Percentiles rank a stretch among this genome's conserved stretches.
Conservation (phyloP, 2,888 invertebrate genomes). For the Drosophila cognata region DNA sequence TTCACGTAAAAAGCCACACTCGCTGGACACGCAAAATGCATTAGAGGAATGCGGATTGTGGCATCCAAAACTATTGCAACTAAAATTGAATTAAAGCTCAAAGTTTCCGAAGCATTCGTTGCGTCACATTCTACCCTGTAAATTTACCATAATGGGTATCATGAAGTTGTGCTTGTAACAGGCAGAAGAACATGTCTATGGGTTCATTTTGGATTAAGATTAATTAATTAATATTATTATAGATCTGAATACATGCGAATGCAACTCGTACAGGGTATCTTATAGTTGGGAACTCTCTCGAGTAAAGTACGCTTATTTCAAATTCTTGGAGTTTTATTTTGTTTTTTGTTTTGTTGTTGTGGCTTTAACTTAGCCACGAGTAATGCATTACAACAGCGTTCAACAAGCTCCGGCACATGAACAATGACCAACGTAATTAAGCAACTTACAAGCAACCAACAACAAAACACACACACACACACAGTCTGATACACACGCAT, state of each 20-base stretch:
- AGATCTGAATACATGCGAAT: not conserved
- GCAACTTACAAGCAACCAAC: constrained; percentile 72
- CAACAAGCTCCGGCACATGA: constrained; percentile 50
- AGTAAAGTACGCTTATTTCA: not conserved
- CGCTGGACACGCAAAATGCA: constrained; percentile 68
- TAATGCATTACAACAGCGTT: constrained; percentile 72
- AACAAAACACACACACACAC: constrained; percentile 28
- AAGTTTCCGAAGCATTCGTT: constrained; percentile 54
- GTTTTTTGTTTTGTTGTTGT: constrained; percentile 20
- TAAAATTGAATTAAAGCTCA: constrained; percentile 73
- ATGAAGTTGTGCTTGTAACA: not conserved
- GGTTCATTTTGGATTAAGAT: not conserved
- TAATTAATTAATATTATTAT: not conserved
- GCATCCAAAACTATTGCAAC: constrained; percentile 63
- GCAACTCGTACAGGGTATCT: not conserved
- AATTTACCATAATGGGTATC: not conserved
- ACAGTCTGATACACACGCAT: constrained; percentile 19
- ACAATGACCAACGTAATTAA: constrained; percentile 72
- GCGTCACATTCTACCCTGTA: not conserved
- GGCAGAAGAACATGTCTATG: not conserved
- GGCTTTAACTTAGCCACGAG: constrained; percentile 63
- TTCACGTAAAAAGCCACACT: constrained; percentile 10
- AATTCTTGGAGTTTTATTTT: constrained; percentile 3
- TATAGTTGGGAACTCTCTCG: not conserved
- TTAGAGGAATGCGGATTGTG: constrained; percentile 49